Percentiles rank a stretch among this genome's conserved stretches.
These are phyloP conservation scores for Numida meleagris DNA, from an alignment of 2,113 vertebrate species.

Conservation along the genomic window DNA sequence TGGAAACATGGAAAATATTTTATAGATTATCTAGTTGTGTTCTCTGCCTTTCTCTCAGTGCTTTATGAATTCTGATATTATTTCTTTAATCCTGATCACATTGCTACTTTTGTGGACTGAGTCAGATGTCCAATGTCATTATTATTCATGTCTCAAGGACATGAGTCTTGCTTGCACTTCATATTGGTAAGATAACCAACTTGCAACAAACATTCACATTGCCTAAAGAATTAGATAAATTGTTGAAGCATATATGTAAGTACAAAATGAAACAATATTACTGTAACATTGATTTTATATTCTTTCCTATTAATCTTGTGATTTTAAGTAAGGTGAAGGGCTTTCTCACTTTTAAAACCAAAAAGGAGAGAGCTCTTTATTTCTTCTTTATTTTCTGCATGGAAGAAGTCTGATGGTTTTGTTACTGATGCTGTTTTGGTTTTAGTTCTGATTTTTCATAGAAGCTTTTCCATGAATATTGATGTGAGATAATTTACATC, in stretches of 20 bases:
- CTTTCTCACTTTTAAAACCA: not conserved
- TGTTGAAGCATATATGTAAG: not conserved
- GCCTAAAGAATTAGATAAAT: not conserved
- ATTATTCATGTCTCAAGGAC: not conserved
- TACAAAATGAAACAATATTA: not conserved
- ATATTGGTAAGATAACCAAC: not conserved
- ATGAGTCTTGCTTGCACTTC: not conserved
- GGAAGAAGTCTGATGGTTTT: not conserved
- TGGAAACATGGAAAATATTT: not conserved
- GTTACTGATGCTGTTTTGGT: not conserved
- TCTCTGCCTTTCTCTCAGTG: not conserved
- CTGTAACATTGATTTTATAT: not conserved
- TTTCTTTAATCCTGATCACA: not conserved
- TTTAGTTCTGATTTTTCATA: not conserved
- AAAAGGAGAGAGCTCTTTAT: not conserved
- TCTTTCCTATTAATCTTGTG: not conserved
- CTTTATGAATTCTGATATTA: not conserved
- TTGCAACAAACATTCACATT: not conserved
- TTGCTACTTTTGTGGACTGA: not conserved
- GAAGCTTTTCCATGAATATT: too few relatives aligned
- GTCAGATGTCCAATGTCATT: not conserved
- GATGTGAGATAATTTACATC: too few relatives aligned
- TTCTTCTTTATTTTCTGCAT: not conserved
- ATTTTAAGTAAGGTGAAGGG: not conserved
- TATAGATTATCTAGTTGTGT: not conserved